Evolutionary conservation across 2,113 vertebrate genomes (phyloP).

Genomic region (Eira barbara): DNA sequence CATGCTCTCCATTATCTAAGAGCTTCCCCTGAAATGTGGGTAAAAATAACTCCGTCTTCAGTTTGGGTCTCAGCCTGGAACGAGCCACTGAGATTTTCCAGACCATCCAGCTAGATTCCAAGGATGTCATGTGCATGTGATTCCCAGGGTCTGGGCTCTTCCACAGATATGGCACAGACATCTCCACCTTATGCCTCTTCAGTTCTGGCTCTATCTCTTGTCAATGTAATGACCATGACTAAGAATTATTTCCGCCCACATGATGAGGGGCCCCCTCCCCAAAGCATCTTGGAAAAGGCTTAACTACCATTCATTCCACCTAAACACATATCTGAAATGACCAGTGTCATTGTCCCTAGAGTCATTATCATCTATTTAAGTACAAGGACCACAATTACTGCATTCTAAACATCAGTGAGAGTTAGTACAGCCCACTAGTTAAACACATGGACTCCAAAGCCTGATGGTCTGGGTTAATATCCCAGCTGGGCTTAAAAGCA

Average conservation of each 20-base stretch:
- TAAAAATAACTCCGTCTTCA: neutral
- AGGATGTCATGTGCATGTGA: neutral
- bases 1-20: neutral
- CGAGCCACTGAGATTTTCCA: neutral
- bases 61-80: neutral
- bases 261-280: neutral
- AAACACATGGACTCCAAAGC: neutral
- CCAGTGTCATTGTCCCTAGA: neutral
- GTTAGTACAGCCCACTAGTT: accelerated
- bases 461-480: neutral
- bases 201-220: neutral
- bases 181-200: neutral
- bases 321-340: neutral
- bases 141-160: neutral
- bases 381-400: neutral
- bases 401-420: accelerated
- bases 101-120: neutral
- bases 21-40: neutral
- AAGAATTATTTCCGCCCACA: neutral
- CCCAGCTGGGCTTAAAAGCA: neutral
- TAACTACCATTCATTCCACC: neutral
- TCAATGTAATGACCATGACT: neutral
- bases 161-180: too few relatives aligned
- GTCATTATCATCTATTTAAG: neutral
- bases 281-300: neutral